A percentile compares a stretch with the other conserved stretches of the same genome.
Evolutionary conservation across 2,113 vertebrate genomes (phyloP).

Genomic region (Pimephales promelas): DNA sequence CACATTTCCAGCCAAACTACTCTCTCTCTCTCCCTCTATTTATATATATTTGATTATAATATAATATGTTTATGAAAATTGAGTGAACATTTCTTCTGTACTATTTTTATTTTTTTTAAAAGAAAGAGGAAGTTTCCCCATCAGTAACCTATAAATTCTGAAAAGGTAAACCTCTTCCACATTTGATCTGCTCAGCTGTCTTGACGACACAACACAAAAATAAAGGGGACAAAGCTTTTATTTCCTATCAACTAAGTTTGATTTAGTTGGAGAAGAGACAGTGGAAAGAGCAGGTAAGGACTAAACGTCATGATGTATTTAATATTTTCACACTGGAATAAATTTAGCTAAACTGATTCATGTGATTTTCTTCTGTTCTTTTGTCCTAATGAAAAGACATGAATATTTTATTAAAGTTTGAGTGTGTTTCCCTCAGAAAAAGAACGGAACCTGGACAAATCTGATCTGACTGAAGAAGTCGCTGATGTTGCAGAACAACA

Average conservation of each 20-base stretch:
- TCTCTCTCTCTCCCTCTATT: too few species aligned
- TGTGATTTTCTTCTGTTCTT: neutral
- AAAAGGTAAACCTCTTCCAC: too few species aligned
- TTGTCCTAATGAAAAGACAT: neutral
- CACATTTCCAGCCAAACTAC: too few species aligned
- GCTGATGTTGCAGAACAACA: neutral
- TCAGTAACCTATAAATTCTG: too few species aligned
- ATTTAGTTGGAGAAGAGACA: neutral
- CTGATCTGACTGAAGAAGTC: neutral
- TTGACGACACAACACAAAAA: too few species aligned
- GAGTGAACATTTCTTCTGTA: too few species aligned
- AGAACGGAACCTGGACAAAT: neutral
- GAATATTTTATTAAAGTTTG: neutral
- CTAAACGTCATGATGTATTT: neutral
- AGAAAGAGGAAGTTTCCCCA: too few species aligned
- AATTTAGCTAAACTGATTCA: neutral
- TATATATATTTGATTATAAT: too few species aligned
- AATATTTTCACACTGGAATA: neutral
- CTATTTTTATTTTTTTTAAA: too few species aligned
- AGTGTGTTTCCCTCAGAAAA: neutral
- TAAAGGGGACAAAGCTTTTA: neutral
- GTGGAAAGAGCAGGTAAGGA: slow-evolving; percentile 10
- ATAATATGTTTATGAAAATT: too few species aligned
- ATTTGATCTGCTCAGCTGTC: too few species aligned
- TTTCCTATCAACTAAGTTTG: neutral